These are phyloP conservation scores for Epinephelus lanceolatus DNA, from an alignment of 2,113 vertebrate genomes.

Conservation along the genomic window DNA sequence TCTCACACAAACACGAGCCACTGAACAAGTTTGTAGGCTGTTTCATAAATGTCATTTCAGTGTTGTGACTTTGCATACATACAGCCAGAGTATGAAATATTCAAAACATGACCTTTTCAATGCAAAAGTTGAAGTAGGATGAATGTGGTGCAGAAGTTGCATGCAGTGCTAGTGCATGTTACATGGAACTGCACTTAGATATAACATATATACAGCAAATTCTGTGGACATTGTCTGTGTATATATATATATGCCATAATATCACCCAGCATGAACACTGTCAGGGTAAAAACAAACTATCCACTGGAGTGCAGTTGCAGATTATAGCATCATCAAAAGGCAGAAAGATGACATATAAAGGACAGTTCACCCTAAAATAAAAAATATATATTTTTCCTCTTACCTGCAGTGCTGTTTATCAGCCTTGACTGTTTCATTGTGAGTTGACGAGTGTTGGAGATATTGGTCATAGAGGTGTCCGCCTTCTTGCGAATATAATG, in stretches of 20 bases:
- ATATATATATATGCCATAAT: too few species aligned
- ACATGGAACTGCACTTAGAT: background rate
- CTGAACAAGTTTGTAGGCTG: background rate
- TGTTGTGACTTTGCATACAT: conserved; percentile 32
- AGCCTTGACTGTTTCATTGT: too few species aligned
- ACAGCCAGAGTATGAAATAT: conserved; percentile 4
- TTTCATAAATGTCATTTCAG: conserved; percentile 1
- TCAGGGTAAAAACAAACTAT: background rate
- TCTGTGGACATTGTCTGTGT: background rate
- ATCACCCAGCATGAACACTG: background rate
- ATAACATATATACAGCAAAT: background rate
- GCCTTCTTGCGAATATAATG: too few species aligned
- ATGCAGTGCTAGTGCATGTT: background rate
- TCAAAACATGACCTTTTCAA: conserved; percentile 45
- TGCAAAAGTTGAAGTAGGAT: background rate
- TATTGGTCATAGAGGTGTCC: too few species aligned
- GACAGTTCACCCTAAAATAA: too few species aligned
- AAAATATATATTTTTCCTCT: too few species aligned
- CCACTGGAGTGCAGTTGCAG: background rate
- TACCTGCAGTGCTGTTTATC: too few species aligned
- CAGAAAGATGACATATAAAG: background rate
- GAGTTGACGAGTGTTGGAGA: too few species aligned
- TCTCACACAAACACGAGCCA: background rate
- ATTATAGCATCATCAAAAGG: background rate
- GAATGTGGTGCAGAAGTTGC: background rate